Evolutionary conservation across 2,888 invertebrate genomes (phyloP).

Genomic region (Idaea straminata): DNA sequence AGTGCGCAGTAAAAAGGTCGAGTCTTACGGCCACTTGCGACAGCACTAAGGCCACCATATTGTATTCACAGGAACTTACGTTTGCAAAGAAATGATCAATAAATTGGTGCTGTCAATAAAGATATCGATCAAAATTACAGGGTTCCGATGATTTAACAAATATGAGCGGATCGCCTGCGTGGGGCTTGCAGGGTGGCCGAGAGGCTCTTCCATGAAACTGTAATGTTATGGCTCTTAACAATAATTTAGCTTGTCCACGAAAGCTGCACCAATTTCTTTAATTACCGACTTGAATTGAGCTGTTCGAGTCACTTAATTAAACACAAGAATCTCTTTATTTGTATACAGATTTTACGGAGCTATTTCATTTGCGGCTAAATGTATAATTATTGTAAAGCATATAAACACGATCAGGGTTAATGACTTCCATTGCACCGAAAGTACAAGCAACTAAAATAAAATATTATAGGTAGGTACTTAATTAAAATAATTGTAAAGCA

Average conservation of each 20-base stretch:
- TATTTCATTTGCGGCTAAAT: conserved; percentile 42
- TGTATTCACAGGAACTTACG: conserved; percentile 65
- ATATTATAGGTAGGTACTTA: conserved; percentile 12
- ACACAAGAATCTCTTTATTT: conserved; percentile 60
- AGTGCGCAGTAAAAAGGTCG: conserved; percentile 60
- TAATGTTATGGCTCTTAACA: conserved; percentile 68
- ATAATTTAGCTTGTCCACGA: conserved; percentile 63
- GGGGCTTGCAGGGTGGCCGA: conserved; percentile 67
- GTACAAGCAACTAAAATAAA: conserved; percentile 42
- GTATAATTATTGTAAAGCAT: conserved; percentile 43
- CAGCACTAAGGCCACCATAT: conserved; percentile 61
- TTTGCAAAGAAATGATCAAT: conserved; percentile 77
- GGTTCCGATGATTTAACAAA: conserved; percentile 78
- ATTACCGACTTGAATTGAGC: conserved; percentile 59
- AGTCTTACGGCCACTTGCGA: conserved; percentile 60
- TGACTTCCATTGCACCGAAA: conserved; percentile 48
- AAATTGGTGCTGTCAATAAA: conserved; percentile 77
- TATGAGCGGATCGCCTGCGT: conserved; percentile 67
- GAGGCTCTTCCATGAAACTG: conserved; percentile 70
- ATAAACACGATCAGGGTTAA: conserved; percentile 57
- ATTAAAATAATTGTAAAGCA: conserved; percentile 32
- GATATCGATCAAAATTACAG: conserved; percentile 81
- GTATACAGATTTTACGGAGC: conserved; percentile 53
- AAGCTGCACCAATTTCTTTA: conserved; percentile 70
- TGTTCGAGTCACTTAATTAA: conserved; percentile 63